These are phyloP conservation scores for Tenebrosternarchus preto DNA, from an alignment of 2,113 vertebrate genomes.

Conservation along the genomic window DNA sequence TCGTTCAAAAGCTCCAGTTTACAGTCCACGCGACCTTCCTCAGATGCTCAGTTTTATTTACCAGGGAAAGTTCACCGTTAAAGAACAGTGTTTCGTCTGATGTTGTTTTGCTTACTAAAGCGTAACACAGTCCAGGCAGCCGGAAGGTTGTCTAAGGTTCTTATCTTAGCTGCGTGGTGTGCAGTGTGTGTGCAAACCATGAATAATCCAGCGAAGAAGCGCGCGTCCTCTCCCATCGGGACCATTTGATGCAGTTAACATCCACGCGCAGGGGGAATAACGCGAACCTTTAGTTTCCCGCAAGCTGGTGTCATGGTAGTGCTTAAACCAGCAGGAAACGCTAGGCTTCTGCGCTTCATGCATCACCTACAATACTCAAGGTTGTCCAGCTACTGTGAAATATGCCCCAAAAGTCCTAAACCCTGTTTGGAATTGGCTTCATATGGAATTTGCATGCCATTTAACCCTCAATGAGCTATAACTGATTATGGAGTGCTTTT, in stretches of 20 bases:
- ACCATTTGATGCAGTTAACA: constrained; percentile 71
- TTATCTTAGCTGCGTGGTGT: constrained; percentile 24
- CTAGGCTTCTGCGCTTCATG: neutral
- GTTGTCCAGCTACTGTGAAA: neutral
- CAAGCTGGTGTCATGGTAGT: constrained; percentile 65
- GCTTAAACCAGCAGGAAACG: constrained; percentile 27
- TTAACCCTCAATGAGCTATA: neutral
- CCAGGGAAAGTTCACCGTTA: neutral
- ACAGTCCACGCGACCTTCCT: neutral
- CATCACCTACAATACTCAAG: neutral
- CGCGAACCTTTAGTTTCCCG: constrained; percentile 70
- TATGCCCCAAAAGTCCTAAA: neutral
- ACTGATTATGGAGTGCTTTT: neutral
- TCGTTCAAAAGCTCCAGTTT: neutral
- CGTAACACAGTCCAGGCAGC: constrained; percentile 22
- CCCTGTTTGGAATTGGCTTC: neutral
- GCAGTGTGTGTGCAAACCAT: constrained; percentile 61
- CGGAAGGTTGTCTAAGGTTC: constrained; percentile 19
- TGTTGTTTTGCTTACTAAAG: constrained; percentile 41
- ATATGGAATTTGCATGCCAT: constrained; percentile 1
- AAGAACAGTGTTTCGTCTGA: constrained; percentile 17
- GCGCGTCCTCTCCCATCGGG: constrained; percentile 69
- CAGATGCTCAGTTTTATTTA: neutral
- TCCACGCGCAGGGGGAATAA: constrained; percentile 70
- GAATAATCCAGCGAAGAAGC: constrained; percentile 74